Evolutionary conservation across 2,113 vertebrate species (phyloP), one percentile per base, ranked within the genome.

Genomic region (Gulo gulo): DNA sequence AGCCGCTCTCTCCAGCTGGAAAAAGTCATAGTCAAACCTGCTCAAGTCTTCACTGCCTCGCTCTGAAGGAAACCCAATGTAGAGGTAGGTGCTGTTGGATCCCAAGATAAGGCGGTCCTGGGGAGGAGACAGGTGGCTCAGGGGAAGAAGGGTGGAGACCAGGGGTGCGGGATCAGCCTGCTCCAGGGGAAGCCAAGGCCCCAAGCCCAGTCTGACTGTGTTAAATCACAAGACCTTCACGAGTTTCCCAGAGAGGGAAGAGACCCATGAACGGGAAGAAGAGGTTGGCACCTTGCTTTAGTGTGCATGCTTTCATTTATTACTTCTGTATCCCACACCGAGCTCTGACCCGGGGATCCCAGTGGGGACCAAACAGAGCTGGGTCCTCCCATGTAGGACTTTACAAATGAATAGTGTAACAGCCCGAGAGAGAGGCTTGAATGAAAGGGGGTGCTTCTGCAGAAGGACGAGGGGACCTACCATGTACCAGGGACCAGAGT

Each of bases 71-170:
- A 98, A 99, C 45, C 99, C 99, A 7, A 99, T 74, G 36, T 99
- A 99, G 79, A 99, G 99, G 96, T 99, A 99, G 88, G 99, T 98
- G 2, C 98, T 99, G 98, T 98, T 99, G 86, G 99, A 99, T 7
- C 99, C 99, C 80, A 99, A 98, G 96, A 99, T 99, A 39, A 99
- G 83, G 10, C 99, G 99, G 91, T 99, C 99, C 99, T 99, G 45
- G 65, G 73, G 79, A 81, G 50, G 50, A 71, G 55, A 52, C 0
- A 0, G 4, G 15, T 11, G 1, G 6, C 57, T 26, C 39, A 61
- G 59, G 18, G 61, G 59, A 34, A n/a, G 73, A 47, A 42, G 26
- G 16, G 24, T 0, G 71, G 55, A 36, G 63, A 12, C 7, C 16
- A 65, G 45, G n/a, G 45, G 8, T 26, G 18, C 4, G 59, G 76